Evolutionary conservation across 2,888 invertebrate genomes (phyloP), one percentile per base, ranked within the genome.

Genomic region (Argyra leucocephala): DNA sequence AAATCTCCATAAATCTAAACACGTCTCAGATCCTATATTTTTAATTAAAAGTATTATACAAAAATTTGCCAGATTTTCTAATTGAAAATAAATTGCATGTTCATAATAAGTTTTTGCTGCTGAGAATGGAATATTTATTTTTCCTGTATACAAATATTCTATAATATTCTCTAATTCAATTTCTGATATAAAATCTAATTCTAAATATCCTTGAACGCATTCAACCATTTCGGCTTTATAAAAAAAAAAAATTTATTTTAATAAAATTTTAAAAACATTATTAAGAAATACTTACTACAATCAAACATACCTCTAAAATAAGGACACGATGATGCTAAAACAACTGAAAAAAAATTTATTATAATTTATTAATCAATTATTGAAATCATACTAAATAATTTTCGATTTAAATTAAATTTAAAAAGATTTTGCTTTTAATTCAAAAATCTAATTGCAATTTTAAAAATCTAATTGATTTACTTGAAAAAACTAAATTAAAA

Each of bases 71-170:
- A 61, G 26, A 61, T n/a, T 26, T 61, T 61, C 26, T 26, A 61
- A 61, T 4, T 26, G 61, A 61, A 61, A 61, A 61, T 61, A 61
- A 3, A 61, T 61, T 61, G 61, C 24, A 61, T 61, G 24, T n/a
- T 61, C 61, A 61, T 61, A 61, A 26, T 61, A 61, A 1, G 9
- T 61, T 61, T 61, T 61, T n/a, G 26, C 26, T 12, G n/a, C 12
- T n/a, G 23, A 23, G 26, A 61, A 61, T 61, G 61, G 61, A 9
- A 61, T 26, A 24, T n/a, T 61, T 12, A 61, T 61, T 61, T 26
- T 24, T 24, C 61, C 61, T 4, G 61, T 61, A 61, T 61, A 61
- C n/a, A 61, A 61, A 61, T 61, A 61, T 26, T 26, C 61, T n/a
- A 61, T 26, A 26, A 61, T 61, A 61, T 61, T 61, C 26, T 61